These are phyloP conservation scores for Penaeus vannamei DNA, from an alignment of 1,140 invertebrate species.

Conservation along the genomic window DNA sequence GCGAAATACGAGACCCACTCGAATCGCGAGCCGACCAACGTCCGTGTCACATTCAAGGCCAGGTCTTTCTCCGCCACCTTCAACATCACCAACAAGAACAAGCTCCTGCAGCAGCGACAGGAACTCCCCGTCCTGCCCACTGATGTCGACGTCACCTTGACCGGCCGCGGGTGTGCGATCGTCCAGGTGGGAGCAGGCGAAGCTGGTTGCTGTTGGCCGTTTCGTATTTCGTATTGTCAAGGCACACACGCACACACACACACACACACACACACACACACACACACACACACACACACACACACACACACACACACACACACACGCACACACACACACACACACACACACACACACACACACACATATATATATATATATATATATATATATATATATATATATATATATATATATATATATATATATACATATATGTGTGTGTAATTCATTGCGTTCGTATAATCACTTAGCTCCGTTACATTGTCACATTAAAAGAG, in stretches of 20 bases:
- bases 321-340: slow-evolving; percentile 11
- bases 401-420: not conserved
- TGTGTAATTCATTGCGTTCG: not conserved
- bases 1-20: slow-evolving; percentile 20
- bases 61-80: not conserved
- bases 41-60: not conserved
- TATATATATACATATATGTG: slow-evolving; percentile 8
- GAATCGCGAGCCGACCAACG: slow-evolving; percentile 10
- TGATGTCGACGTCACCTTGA: not conserved
- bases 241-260: not conserved
- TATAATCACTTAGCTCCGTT: no score
- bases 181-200: slow-evolving; percentile 34
- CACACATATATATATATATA: slow-evolving; percentile 45
- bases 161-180: slow-evolving; percentile 48
- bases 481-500: no score
- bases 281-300: not conserved
- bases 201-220: no score
- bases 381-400: slow-evolving; percentile 41
- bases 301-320: not conserved
- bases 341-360: slow-evolving; percentile 39
- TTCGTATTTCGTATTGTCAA: no score
- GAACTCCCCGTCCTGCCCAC: slow-evolving; percentile 32
- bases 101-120: slow-evolving; percentile 47
- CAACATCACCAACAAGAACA: slow-evolving; percentile 41
- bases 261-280: slow-evolving; percentile 4